Conservation (phyloP, 2,797 vertebrate genomes). For the Amphiprion clarkii region DNA sequence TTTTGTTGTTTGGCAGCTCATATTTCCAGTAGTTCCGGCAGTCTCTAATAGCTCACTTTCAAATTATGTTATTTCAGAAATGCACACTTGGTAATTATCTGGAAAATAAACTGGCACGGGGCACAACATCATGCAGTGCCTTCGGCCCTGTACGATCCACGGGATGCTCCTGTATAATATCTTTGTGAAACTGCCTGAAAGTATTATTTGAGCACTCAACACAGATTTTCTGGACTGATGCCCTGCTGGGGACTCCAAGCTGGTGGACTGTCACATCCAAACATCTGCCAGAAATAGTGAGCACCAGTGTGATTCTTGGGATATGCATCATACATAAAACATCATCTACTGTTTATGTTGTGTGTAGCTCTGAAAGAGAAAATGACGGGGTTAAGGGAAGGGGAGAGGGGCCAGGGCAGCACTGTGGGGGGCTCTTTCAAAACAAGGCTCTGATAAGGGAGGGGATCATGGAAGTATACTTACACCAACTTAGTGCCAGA, state of each 20-base stretch:
- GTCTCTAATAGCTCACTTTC: slow-evolving; percentile 30
- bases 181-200: slow-evolving; percentile 33
- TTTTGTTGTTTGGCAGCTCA: slow-evolving; percentile 41
- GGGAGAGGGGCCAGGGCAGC: slow-evolving; percentile 75
- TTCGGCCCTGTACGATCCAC: slow-evolving; percentile 10
- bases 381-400: slow-evolving; percentile 9
- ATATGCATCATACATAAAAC: slow-evolving; percentile 19
- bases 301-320: slow-evolving; percentile 35
- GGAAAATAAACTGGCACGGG: slow-evolving; percentile 35
- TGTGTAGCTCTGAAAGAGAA: slow-evolving; percentile 33
- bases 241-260: slow-evolving; percentile 34
- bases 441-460: slow-evolving; percentile 60
- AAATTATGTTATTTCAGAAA: slow-evolving; percentile 40
- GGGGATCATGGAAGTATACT: slow-evolving; percentile 84
- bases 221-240: slow-evolving; percentile 35
- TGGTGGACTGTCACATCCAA: slow-evolving; percentile 16
- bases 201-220: slow-evolving; percentile 19
- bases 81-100: slow-evolving; percentile 36
- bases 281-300: slow-evolving; percentile 50
- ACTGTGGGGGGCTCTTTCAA: slow-evolving; percentile 60
- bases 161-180: slow-evolving; percentile 23
- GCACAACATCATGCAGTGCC: slow-evolving; percentile 40
- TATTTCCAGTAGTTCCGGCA: slow-evolving; percentile 13
- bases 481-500: slow-evolving; percentile 91
- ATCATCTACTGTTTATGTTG: slow-evolving; percentile 28